These are phyloP conservation scores for Conus betulinus DNA, from an alignment of 1,140 invertebrate genomes.

Conservation along the genomic window DNA sequence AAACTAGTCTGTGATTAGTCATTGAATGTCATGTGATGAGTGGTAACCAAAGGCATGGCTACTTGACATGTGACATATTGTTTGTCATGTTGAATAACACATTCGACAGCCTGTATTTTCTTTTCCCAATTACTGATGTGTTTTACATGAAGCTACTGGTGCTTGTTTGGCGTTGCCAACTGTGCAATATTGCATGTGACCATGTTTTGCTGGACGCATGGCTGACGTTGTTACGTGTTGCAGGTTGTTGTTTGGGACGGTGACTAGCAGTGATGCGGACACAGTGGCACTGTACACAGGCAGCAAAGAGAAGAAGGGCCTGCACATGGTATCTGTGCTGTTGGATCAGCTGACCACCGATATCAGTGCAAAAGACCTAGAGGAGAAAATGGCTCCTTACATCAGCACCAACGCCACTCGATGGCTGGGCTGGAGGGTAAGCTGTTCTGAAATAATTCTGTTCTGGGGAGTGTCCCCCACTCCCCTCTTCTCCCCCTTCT, in stretches of 20 bases:
- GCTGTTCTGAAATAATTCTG: neutral
- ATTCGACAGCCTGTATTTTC: too few species aligned
- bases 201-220: neutral
- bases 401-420: constrained; percentile 16
- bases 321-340: constrained; percentile 47
- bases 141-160: too few species aligned
- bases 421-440: constrained; percentile 64
- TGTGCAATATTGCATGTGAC: neutral
- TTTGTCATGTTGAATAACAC: too few species aligned
- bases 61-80: too few species aligned
- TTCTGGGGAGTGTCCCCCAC: too few species aligned
- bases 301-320: constrained; percentile 42
- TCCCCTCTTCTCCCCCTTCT: too few species aligned
- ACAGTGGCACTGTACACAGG: constrained; percentile 49
- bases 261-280: constrained; percentile 37
- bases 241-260: constrained; percentile 55
- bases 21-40: too few species aligned
- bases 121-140: too few species aligned
- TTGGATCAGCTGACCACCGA: neutral
- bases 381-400: constrained; percentile 11
- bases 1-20: too few species aligned
- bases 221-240: neutral
- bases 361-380: constrained; percentile 43
- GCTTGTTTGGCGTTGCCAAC: too few species aligned
- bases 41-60: too few species aligned